A percentile compares a stretch with the other conserved stretches of the same genome.
phyloP scores from a whole-genome alignment of 2,113 vertebrate species.

The Pontoporia blainvillei region DNA sequence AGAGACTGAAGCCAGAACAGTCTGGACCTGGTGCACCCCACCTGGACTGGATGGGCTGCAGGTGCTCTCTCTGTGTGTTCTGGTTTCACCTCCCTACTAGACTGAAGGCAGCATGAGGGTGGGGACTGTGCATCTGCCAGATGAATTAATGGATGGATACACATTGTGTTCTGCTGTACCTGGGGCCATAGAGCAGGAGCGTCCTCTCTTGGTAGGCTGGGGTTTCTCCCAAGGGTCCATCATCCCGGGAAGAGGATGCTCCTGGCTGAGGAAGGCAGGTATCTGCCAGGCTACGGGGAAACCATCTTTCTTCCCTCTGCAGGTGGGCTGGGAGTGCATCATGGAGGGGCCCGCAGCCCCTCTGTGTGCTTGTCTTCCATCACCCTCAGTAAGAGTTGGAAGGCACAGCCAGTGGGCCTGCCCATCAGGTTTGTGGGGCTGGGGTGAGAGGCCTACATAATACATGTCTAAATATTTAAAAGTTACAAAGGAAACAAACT shows the following conservation, averaged over 20 bases:
- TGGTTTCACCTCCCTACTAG: background rate
- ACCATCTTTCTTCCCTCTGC: background rate
- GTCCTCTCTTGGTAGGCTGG: conserved; percentile 24
- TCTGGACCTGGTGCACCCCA: fast-evolving
- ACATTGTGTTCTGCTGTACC: fast-evolving
- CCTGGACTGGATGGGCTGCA: fast-evolving
- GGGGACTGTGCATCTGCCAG: fast-evolving
- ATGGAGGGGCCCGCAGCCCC: too few species aligned
- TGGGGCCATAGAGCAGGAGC: background rate
- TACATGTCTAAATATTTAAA: background rate
- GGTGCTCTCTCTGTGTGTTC: too few species aligned
- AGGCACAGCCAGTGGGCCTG: background rate
- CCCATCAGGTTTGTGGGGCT: background rate
- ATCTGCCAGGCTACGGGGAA: background rate
- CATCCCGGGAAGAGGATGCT: background rate
- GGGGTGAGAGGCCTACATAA: background rate
- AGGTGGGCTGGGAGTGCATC: background rate
- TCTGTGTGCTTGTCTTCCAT: background rate
- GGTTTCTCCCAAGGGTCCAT: background rate
- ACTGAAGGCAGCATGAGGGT: background rate
- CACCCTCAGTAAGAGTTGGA: background rate
- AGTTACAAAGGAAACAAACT: background rate
- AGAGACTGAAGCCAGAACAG: background rate
- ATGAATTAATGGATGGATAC: background rate
- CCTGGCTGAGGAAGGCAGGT: background rate